Base-by-base conservation (phyloP, 2,113 vertebrate species). In the Synchiropus splendidus region DNA sequence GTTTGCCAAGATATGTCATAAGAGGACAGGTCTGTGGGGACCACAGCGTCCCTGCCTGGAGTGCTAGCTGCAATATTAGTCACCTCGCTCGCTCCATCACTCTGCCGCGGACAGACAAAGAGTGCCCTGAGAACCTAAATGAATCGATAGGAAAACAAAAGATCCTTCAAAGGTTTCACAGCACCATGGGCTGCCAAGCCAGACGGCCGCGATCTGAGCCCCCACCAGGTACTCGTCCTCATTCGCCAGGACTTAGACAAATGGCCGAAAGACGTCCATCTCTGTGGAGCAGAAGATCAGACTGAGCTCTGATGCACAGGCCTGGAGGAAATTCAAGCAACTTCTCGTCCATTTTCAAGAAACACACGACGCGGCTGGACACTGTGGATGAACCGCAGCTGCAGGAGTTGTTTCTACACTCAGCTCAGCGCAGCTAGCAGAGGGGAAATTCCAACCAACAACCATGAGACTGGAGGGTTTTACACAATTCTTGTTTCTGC, bases 1-100 rank as follows among this genome's bases (percentile, higher is more conserved):
- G n/a, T n/a, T n/a, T n/a, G n/a, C n/a, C n/a, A n/a, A n/a, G 58
- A 78, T 73, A 43, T 63, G 58, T 79, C 74, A 67, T 18, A 52
- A 18, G 27, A 37, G 49, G 31, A 16, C 49, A 52, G 40, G 34
- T 47, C 48, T 65, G 55, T 54, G 49, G 58, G 50, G 50, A 61
- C 63, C 51, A 55, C 47, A 55, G 27, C 6, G 45, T 41, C 42
- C 46, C 36, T 17, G 56, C 64, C 60, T 61, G 42, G n/a, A 70
- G 64, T 65, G 48, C 39, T 49, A 39, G 58, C 45, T 42, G 56
- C 16, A 10, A 50, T 16, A 55, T 66, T 61, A 42, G 55, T 68
- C 61, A 59, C 48, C 51, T 18, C 2, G 45, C 27, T 57, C 58
- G 39, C 50, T 70, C 57, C 6, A 54, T 61, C 64, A 39, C 50